Percentiles rank a stretch among this genome's conserved stretches.
These are phyloP conservation scores for Muscicapa adusta DNA, from an alignment of 2,113 vertebrate genomes.

Conservation along the genomic window DNA sequence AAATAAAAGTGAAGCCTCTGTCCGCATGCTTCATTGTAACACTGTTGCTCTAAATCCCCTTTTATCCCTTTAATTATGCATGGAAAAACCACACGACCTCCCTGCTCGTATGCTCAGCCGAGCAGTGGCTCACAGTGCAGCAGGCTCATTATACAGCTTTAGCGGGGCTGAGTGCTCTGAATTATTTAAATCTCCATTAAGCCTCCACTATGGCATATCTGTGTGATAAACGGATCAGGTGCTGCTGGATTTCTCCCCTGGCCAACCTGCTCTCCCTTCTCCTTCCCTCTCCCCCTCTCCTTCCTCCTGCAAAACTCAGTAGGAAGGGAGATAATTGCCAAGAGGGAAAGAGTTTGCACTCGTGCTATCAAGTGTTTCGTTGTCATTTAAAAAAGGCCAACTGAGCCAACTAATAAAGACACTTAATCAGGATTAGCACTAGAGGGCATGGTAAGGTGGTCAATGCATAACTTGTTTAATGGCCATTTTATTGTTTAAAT, in stretches of 20 bases:
- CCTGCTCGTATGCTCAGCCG: constrained; percentile 17
- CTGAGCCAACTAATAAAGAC: constrained; percentile 63
- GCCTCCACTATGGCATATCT: constrained; percentile 73
- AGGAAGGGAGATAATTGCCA: constrained; percentile 55
- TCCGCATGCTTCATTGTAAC: constrained; percentile 64
- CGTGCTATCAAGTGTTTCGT: neutral
- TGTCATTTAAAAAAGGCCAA: constrained; percentile 58
- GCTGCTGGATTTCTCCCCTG: constrained; percentile 39
- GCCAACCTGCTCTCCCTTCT: neutral
- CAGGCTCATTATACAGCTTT: constrained; percentile 82
- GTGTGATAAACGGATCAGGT: constrained; percentile 76
- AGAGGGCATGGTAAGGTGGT: constrained; percentile 54
- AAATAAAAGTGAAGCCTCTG: constrained; percentile 18
- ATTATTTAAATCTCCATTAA: constrained; percentile 90
- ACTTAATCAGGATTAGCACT: constrained; percentile 52
- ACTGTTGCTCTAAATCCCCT: constrained; percentile 56
- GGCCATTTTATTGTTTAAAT: constrained; percentile 56
- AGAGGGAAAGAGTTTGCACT: constrained; percentile 22
- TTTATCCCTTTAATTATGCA: constrained; percentile 80
- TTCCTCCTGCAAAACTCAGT: constrained; percentile 53
- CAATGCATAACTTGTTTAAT: constrained; percentile 60
- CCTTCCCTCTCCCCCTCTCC: neutral
- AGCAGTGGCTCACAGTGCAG: constrained; percentile 34
- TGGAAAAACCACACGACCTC: constrained; percentile 74
- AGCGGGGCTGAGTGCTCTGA: constrained; percentile 78